Conservation (phyloP, 2,113 vertebrate genomes). For the Ancistrus triradiatus region DNA sequence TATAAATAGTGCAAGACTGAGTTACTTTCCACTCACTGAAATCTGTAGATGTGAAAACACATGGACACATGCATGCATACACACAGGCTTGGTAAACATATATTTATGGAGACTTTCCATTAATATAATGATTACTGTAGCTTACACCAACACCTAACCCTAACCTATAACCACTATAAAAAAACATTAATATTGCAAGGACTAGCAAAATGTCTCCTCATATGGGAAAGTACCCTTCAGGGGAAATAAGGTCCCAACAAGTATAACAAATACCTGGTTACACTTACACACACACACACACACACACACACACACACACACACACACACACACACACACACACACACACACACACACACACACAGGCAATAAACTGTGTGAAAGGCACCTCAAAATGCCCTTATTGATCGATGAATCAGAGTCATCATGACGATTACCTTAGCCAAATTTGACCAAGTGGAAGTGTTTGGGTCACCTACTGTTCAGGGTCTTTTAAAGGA, state of each 20-base stretch:
- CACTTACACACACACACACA: background rate
- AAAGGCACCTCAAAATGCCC: constrained; percentile 72
- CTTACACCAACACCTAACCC: no score
- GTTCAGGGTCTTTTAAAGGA: background rate
- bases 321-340: constrained; percentile 15
- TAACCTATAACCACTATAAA: no score
- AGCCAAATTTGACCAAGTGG: constrained; percentile 34
- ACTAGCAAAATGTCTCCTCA: no score
- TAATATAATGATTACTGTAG: no score
- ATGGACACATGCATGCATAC: background rate
- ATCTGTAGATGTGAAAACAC: background rate
- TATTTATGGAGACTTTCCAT: no score
- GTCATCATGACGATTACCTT: constrained; percentile 52
- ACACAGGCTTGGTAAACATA: no score
- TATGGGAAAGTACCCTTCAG: no score
- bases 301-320: constrained; percentile 27
- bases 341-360: constrained; percentile 17
- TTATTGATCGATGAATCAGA: constrained; percentile 60
- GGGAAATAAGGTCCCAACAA: no score
- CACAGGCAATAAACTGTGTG: constrained; percentile 25
- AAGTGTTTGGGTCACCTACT: constrained; percentile 34
- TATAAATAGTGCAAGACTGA: constrained; percentile 16
- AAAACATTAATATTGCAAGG: no score
- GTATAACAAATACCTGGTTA: no score
- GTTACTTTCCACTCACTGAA: constrained; percentile 18